Conservation (phyloP, 2,797 vertebrate genomes). For the Artibeus lituratus region DNA sequence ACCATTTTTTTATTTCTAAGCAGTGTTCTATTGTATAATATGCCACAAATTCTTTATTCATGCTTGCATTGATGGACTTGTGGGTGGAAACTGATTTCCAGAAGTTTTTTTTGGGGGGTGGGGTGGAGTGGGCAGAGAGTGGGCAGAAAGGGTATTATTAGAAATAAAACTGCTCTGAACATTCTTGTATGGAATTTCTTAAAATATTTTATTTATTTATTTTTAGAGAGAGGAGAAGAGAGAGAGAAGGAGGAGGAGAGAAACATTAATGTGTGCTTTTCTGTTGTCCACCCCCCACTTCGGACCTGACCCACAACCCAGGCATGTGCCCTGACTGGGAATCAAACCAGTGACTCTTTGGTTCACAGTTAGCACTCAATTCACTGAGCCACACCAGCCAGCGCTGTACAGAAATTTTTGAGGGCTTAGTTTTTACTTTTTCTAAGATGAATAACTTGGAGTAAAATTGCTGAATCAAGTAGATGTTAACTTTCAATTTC, state of each 20-base stretch:
- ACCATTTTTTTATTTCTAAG: not conserved
- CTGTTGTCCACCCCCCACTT: too few species aligned
- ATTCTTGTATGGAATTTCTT: not conserved
- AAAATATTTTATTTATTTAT: too few species aligned
- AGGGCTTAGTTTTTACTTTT: not conserved
- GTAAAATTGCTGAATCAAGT: not conserved
- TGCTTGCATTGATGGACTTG: not conserved
- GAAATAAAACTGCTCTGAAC: not conserved
- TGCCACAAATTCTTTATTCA: not conserved
- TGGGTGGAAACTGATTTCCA: not conserved
- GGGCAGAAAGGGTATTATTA: not conserved
- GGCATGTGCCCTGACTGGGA: too few species aligned
- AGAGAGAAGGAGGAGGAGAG: too few species aligned
- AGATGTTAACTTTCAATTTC: not conserved
- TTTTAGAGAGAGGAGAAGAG: too few species aligned
- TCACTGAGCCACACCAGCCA: too few species aligned
- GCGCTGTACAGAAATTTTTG: not conserved
- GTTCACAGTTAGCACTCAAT: too few species aligned
- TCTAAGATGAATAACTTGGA: not conserved
- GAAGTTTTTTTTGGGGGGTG: too few species aligned
- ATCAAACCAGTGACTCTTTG: too few species aligned
- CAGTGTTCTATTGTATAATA: not conserved
- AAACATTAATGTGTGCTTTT: too few species aligned
- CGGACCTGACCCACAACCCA: too few species aligned
- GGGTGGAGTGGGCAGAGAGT: accelerated